Percentiles rank a stretch among this genome's conserved stretches.
phyloP scores from a whole-genome alignment of 2,888 invertebrate species.

The Tinea semifulvella region DNA sequence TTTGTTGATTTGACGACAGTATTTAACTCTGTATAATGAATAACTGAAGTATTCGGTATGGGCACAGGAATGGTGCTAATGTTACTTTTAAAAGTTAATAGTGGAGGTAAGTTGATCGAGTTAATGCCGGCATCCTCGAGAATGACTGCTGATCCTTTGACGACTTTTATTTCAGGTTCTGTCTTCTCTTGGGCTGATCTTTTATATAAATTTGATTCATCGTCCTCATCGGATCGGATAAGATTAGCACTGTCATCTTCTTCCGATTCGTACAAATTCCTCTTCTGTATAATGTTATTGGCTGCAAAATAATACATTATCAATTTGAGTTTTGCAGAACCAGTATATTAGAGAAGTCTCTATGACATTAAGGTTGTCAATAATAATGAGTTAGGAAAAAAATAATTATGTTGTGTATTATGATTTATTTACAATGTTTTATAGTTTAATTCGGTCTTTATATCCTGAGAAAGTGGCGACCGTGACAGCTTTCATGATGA shows the following conservation, averaged over 20 bases:
- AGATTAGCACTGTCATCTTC: neutral
- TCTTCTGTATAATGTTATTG: too few relatives aligned
- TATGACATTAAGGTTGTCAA: too few relatives aligned
- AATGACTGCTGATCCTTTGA: conserved; percentile 36
- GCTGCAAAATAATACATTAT: too few relatives aligned
- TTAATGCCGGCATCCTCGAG: conserved; percentile 37
- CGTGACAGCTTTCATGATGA: too few relatives aligned
- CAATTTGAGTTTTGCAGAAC: too few relatives aligned
- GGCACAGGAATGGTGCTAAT: conserved; percentile 46
- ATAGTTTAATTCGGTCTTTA: too few relatives aligned
- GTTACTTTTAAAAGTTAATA: conserved; percentile 42
- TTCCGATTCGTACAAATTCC: too few relatives aligned
- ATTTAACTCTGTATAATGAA: conserved; percentile 47
- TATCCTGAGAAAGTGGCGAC: too few relatives aligned
- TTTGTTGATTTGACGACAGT: conserved; percentile 25
- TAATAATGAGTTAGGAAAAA: too few relatives aligned
- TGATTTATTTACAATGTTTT: too few relatives aligned
- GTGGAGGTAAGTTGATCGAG: conserved; percentile 40
- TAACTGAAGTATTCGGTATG: conserved; percentile 49
- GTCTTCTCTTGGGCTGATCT: neutral
- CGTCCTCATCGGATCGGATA: neutral
- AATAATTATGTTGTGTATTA: too few relatives aligned
- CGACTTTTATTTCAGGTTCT: conserved; percentile 26
- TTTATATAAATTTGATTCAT: neutral
- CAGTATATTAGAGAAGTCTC: too few relatives aligned